A percentile compares a stretch with the other conserved stretches of the same genome.
phyloP scores from a whole-genome alignment of 2,113 vertebrate genomes.

The Pelmatolapia mariae region DNA sequence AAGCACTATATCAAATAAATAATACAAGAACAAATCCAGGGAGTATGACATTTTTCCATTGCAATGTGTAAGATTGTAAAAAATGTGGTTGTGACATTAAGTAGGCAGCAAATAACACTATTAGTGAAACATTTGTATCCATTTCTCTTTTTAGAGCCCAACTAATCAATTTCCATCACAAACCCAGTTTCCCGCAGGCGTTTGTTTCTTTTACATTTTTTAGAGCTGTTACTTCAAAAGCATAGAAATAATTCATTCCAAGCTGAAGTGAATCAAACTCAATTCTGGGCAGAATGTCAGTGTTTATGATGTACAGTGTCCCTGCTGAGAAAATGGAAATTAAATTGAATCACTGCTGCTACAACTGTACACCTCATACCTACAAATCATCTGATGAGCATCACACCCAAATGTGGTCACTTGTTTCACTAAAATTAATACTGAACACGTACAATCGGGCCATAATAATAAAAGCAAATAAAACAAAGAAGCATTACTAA shows the following conservation, averaged over 20 bases:
- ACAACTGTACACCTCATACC: neutral
- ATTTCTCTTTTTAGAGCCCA: slow-evolving; percentile 4
- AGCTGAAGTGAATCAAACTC: slow-evolving; percentile 4
- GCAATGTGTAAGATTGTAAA: neutral
- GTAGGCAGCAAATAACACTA: neutral
- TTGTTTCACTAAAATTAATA: neutral
- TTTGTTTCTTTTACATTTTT: slow-evolving; percentile 21
- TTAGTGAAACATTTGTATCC: neutral
- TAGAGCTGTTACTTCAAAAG: neutral
- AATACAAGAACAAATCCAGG: neutral
- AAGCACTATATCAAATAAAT: neutral
- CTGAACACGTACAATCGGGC: neutral
- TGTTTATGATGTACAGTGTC: neutral
- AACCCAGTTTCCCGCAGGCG: neutral
- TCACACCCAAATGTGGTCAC: neutral
- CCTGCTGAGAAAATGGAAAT: neutral
- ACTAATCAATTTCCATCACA: slow-evolving; percentile 36
- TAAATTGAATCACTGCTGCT: neutral
- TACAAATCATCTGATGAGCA: neutral
- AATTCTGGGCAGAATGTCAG: slow-evolving; percentile 20
- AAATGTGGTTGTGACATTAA: neutral
- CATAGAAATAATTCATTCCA: slow-evolving; percentile 6
- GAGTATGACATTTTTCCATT: neutral
- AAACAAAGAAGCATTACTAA: neutral
- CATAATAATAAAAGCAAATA: neutral